Evolutionary conservation across 2,113 vertebrate genomes (phyloP).

Genomic region (Cyanoderma ruficeps): DNA sequence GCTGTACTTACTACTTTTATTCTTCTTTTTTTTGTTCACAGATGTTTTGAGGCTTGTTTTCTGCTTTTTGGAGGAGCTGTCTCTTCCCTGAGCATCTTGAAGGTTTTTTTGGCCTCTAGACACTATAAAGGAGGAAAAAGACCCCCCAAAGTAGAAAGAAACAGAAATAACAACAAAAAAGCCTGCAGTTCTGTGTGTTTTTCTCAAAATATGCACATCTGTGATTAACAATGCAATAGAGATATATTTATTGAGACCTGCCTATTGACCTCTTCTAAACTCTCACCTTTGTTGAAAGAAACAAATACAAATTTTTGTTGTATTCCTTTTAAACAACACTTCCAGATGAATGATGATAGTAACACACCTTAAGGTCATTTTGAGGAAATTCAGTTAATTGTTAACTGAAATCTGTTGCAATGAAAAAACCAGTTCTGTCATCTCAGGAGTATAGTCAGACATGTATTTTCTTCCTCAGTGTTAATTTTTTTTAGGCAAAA

Average conservation of each 20-base stretch:
- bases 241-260: background rate
- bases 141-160: background rate
- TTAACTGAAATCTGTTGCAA: background rate
- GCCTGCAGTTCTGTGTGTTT: background rate
- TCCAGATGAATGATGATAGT: background rate
- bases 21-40: constrained; percentile 90
- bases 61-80: constrained; percentile 86
- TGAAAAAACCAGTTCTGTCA: background rate
- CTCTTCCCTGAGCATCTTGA: constrained; percentile 81
- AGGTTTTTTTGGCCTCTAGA: constrained; percentile 85
- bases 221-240: background rate
- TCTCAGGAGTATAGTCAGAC: background rate
- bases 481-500: background rate
- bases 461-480: background rate
- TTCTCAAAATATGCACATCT: background rate
- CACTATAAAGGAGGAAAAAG: constrained; percentile 52
- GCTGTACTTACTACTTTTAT: constrained; percentile 84
- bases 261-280: background rate
- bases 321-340: background rate
- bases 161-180: background rate
- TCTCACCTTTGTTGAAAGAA: background rate
- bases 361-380: background rate
- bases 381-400: background rate
- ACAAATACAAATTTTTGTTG: background rate
- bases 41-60: constrained; percentile 90